Base-by-base conservation (phyloP, 1,140 invertebrate genomes). In the Drosophila teissieri region DNA sequence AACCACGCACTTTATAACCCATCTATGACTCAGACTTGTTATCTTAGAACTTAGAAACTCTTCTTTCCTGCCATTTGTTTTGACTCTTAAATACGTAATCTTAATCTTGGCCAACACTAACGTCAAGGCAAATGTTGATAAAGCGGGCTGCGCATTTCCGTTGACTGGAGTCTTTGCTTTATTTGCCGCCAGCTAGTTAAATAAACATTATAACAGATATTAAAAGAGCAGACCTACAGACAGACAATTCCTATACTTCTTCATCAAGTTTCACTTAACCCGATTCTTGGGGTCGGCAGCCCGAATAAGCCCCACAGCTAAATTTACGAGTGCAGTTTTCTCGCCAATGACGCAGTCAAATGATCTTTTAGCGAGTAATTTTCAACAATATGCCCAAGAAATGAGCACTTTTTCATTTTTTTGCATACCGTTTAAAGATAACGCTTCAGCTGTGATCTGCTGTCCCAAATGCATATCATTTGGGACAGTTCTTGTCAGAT, bases 91-190 rank as follows among this genome's bases (percentile, higher is more conserved):
- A 57, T 74, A 75, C 72, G 60, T 75, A 75, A 75, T 75, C 73
- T 40, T 76, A 76, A 76, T 76, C 72, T 75, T 58, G 70, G 57
- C 52, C 46, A 53, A 40, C 11, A 48, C 39, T 44, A 73, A 73
- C 68, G 70, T 55, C 70, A 74, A 74, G 46, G 70, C 39, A 77
- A 77, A 77, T 69, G 53, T 56, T 77, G 73, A 77, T 67, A 77
- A 60, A 76, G 53, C 65, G 73, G 48, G 49, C 74, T 86, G 82
- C 82, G 82, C 83, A 86, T 83, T 86, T 86, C 79, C 83, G 85
- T 69, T 88, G 83, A 76, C 83, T 77, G 22, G 27, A 64, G 73
- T 70, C 62, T 82, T 79, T 88, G 58, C 82, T 67, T 86, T 86
- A 88, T 86, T 86, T 86, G 72, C 62, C 51, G 52, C 60, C 63